These are phyloP conservation scores for Myathropa florea DNA, from an alignment of 2,888 invertebrate species.

Conservation along the genomic window DNA sequence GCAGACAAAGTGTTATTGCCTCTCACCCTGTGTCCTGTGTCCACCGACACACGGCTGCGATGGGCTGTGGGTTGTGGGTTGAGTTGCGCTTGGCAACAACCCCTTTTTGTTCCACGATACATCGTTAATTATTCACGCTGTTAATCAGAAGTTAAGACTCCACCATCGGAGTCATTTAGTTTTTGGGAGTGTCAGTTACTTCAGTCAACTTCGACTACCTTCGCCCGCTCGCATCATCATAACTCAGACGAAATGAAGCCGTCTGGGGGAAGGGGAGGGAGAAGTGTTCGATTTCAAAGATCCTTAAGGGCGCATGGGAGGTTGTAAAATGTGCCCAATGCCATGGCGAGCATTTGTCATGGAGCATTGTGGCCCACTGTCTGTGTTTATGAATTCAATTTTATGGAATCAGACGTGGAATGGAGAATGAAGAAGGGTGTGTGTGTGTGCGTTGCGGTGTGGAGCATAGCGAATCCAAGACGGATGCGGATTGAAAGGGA, in stretches of 20 bases:
- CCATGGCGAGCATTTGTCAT: conserved; percentile 45
- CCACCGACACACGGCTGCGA: neutral
- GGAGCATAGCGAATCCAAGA: conserved; percentile 29
- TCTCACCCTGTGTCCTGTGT: conserved; percentile 21
- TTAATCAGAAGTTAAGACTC: conserved; percentile 65
- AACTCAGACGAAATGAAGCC: conserved; percentile 37
- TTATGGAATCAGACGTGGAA: conserved; percentile 32
- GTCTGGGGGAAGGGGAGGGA: neutral
- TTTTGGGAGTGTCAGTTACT: conserved; percentile 59
- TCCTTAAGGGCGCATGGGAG: neutral
- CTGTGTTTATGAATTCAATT: conserved; percentile 46
- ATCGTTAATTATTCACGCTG: conserved; percentile 64
- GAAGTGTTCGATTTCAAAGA: conserved; percentile 57
- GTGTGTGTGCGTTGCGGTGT: neutral
- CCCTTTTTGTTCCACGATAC: neutral
- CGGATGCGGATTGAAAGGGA: conserved; percentile 22
- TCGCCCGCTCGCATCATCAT: conserved; percentile 21
- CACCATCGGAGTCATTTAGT: conserved; percentile 33
- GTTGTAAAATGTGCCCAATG: conserved; percentile 40
- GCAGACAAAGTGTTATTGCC: conserved; percentile 68
- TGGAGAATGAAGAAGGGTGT: conserved; percentile 5
- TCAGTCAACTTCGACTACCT: conserved; percentile 22
- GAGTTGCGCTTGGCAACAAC: neutral
- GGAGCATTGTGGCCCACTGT: neutral
- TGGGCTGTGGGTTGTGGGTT: neutral